A percentile compares a stretch with the other conserved stretches of the same genome.
These are phyloP conservation scores for Sycobia sp. DNA, from an alignment of 1,140 invertebrate species.

Conservation along the genomic window DNA sequence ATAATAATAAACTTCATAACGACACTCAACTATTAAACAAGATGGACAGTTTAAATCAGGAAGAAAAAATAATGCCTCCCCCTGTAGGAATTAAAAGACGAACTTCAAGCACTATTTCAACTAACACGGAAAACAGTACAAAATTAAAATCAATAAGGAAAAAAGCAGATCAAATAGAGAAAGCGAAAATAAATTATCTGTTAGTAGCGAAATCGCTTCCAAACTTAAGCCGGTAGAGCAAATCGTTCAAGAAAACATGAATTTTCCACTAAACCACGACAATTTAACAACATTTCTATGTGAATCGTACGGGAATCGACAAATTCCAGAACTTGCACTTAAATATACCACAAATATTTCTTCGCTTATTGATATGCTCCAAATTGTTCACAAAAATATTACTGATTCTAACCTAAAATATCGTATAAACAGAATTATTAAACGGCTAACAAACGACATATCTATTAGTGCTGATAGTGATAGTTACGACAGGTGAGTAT, in stretches of 20 bases:
- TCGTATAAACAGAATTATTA: not conserved
- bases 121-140: not conserved
- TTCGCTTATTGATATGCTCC: not conserved
- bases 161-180: not conserved
- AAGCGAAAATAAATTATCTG: not conserved
- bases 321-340: not conserved
- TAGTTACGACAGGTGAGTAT: not conserved
- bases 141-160: not conserved
- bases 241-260: no score
- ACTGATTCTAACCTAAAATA: not conserved
- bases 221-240: no score
- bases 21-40: not conserved
- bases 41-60: not conserved
- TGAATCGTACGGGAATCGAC: not conserved
- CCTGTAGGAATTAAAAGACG: not conserved
- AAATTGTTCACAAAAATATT: not conserved
- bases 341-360: not conserved
- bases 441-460: not conserved
- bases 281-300: not conserved
- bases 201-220: no score
- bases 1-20: not conserved
- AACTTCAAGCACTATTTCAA: not conserved
- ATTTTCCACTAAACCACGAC: not conserved
- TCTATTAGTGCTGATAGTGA: not conserved
- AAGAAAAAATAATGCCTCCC: not conserved